Percentiles rank a stretch among this genome's conserved stretches.
phyloP scores from a whole-genome alignment of 2,797 vertebrate genomes.

The Oryzias dopingdopingensis region DNA sequence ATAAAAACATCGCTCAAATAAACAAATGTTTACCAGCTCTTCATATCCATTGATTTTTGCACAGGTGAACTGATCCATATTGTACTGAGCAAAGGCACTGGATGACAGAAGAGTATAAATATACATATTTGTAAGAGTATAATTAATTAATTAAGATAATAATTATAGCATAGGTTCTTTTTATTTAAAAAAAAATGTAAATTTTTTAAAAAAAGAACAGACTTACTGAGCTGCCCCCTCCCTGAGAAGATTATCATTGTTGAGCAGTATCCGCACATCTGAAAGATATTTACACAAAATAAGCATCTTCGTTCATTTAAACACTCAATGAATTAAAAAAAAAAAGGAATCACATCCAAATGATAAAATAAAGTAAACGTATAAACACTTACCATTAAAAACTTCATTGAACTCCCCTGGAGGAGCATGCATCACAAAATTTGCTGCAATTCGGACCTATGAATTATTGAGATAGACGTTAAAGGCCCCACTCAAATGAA shows the following conservation, averaged over 20 bases:
- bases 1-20: no score
- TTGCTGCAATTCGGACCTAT: conserved; percentile 91
- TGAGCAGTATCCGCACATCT: conserved; percentile 96
- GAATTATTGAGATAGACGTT: conserved; percentile 2
- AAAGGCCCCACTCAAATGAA: no score
- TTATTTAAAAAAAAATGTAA: background rate
- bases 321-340: no score
- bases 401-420: conserved; percentile 98
- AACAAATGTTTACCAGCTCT: conserved; percentile 78
- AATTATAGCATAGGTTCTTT: background rate
- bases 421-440: conserved; percentile 92
- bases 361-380: background rate
- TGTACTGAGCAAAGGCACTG: conserved; percentile 96
- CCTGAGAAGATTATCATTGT: conserved; percentile 96
- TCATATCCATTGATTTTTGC: conserved; percentile 91
- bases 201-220: conserved; percentile 8
- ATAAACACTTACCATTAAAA: conserved; percentile 86
- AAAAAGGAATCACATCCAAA: no score
- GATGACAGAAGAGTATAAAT: conserved; percentile 26
- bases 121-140: background rate
- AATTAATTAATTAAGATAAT: background rate
- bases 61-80: conserved; percentile 95
- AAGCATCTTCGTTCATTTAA: background rate
- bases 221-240: conserved; percentile 94
- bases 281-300: conserved; percentile 14